Evolutionary conservation across 2,797 vertebrate genomes (phyloP).

Genomic region (Orientallactaga sibirica): DNA sequence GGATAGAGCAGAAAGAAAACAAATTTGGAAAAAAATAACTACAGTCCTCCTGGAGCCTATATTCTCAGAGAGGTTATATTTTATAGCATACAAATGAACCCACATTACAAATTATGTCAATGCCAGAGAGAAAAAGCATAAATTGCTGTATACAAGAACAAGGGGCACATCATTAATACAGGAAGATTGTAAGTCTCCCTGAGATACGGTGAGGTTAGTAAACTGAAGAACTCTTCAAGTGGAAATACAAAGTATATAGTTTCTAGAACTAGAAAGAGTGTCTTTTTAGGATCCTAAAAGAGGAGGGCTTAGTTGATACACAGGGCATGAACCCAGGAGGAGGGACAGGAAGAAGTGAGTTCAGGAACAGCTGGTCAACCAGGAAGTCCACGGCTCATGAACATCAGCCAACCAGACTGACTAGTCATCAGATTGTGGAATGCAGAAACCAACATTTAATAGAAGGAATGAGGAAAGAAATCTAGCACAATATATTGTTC

Average conservation of each 20-base stretch:
- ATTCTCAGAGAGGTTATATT: neutral
- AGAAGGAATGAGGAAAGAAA: neutral
- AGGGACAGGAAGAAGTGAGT: neutral
- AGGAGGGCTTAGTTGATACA: neutral
- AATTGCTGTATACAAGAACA: neutral
- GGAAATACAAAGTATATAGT: neutral
- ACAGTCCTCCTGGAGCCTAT: neutral
- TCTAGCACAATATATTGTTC: slow-evolving; percentile 24
- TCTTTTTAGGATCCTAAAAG: neutral
- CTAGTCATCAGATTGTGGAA: neutral
- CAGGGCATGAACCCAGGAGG: neutral
- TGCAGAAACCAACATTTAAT: neutral
- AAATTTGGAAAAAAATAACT: neutral
- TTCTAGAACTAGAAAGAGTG: neutral
- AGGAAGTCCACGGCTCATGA: neutral
- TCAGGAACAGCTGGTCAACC: neutral
- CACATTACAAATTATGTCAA: neutral
- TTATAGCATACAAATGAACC: neutral
- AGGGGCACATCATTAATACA: neutral
- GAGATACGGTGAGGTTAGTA: neutral
- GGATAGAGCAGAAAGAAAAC: slow-evolving; percentile 1
- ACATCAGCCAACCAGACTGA: neutral
- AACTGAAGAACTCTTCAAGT: slow-evolving; percentile 3
- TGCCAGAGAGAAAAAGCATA: neutral
- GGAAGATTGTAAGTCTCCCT: neutral